Conservation (phyloP, 1,140 invertebrate genomes). For the Aethina tumida region DNA sequence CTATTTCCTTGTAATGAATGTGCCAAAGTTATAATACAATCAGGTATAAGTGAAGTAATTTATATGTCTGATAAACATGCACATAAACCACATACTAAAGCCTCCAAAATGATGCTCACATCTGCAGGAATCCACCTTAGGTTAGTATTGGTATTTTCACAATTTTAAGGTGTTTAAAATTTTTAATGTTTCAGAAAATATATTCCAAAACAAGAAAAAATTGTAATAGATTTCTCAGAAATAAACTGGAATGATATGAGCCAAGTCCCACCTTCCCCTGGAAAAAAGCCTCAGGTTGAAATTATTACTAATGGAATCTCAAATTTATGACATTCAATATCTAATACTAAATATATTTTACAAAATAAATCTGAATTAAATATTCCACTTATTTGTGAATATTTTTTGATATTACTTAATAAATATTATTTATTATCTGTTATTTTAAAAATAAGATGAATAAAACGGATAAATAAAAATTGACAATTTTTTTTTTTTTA, state of each 20-base stretch:
- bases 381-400: too few relatives aligned
- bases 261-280: slow-evolving; percentile 37
- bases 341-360: too few relatives aligned
- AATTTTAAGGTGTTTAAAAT: not conserved
- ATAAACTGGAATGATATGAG: slow-evolving; percentile 44
- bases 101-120: slow-evolving; percentile 73
- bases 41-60: slow-evolving; percentile 72
- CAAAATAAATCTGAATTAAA: too few relatives aligned
- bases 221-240: slow-evolving; percentile 58
- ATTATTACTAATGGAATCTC: too few relatives aligned
- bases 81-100: slow-evolving; percentile 53
- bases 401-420: too few relatives aligned
- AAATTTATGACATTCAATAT: too few relatives aligned
- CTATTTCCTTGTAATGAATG: slow-evolving; percentile 95
- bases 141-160: slow-evolving; percentile 30
- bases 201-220: slow-evolving; percentile 46
- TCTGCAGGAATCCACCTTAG: slow-evolving; percentile 57
- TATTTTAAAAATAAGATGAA: too few relatives aligned
- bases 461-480: too few relatives aligned
- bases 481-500: too few relatives aligned
- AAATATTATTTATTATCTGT: too few relatives aligned
- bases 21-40: slow-evolving; percentile 93
- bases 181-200: slow-evolving; percentile 49
- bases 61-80: slow-evolving; percentile 76
- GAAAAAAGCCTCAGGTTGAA: too few relatives aligned